These are phyloP conservation scores for Austrofundulus limnaeus DNA, from an alignment of 2,113 vertebrate genomes.

Conservation along the genomic window DNA sequence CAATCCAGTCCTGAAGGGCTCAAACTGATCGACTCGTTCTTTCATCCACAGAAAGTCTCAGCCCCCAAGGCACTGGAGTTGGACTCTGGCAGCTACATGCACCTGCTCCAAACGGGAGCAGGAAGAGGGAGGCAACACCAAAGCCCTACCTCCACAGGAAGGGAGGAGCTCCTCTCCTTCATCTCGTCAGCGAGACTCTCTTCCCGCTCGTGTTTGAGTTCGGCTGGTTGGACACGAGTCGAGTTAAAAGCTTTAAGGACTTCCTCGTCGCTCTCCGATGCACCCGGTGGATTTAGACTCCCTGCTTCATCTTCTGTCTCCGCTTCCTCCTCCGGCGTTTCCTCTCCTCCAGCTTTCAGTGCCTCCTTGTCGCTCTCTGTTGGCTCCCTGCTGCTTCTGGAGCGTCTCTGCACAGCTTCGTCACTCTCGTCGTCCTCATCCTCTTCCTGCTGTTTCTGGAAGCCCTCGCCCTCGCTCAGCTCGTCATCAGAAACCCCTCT, in stretches of 20 bases:
- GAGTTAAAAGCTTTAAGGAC: slow-evolving; percentile 27
- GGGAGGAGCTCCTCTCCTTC: slow-evolving; percentile 26
- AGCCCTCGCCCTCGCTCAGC: slow-evolving; percentile 14
- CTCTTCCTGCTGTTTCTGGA: slow-evolving; percentile 21
- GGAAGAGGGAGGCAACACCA: slow-evolving; percentile 26
- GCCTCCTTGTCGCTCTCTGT: slow-evolving; percentile 21
- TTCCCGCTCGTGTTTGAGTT: slow-evolving; percentile 1
- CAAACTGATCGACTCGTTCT: no score
- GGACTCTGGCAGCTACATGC: slow-evolving; percentile 35
- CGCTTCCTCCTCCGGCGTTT: slow-evolving; percentile 13
- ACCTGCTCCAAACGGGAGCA: slow-evolving; percentile 15
- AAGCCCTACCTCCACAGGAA: slow-evolving; percentile 70
- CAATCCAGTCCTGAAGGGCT: slow-evolving; percentile 66
- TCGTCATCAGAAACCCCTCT: slow-evolving; percentile 20
- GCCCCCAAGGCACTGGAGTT: slow-evolving; percentile 61
- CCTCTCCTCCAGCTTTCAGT: slow-evolving; percentile 20
- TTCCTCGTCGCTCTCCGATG: slow-evolving; percentile 41
- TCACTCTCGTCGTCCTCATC: slow-evolving; percentile 34
- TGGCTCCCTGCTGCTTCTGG: slow-evolving; percentile 42
- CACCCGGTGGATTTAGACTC: background rate
- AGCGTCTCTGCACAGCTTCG: slow-evolving; percentile 55
- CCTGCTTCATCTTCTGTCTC: slow-evolving; percentile 33
- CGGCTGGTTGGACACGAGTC: slow-evolving; percentile 9
- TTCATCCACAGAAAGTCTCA: slow-evolving; percentile 1
- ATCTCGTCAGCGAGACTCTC: slow-evolving; percentile 18